Base-by-base conservation (phyloP, 2,113 vertebrate species). In the Anser brachyrhynchus region DNA sequence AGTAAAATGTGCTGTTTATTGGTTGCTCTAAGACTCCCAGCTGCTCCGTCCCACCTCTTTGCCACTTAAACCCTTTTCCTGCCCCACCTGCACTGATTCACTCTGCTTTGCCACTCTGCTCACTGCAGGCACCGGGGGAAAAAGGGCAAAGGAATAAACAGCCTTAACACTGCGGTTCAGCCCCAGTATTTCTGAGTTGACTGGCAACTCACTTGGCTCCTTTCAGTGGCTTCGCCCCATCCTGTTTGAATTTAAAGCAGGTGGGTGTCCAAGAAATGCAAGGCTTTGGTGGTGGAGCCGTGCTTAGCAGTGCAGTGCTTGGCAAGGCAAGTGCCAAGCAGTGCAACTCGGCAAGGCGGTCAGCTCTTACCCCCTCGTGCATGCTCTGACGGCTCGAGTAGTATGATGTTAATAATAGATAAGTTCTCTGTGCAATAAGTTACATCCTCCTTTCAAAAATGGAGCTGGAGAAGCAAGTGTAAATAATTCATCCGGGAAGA, bases 391-490 rank as follows among this genome's bases (percentile, higher is more conserved):
- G 92, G 77, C 43, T 87, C 49, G 61, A 95, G 92, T 84, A 85
- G 76, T 29, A 23, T 10, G 0, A 41, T 6, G 21, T 95, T 91
- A 96, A 96, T 96, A 92, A 96, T 96, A 93, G 62, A 93, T 74
- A 57, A 86, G n/a, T 82, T 92, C 90, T 80, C 84, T 92, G 41
- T 76, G 91, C 89, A 93, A 18, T 82, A 89, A 94, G 77, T 93
- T 94, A 82, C 33, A 0, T 49, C 61, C 71, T 72, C 52, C 62
- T 93, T 93, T 96, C 91, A 90, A 96, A 96, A 95, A 92, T 20
- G 94, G 86, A 94, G 90, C 94, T 95, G 78, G 72, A 95, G 88
- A 94, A 95, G 52, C 69, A 62, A 77, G 39, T 62, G 43, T 90
- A 79, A 93, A 95, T 95, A 95, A 95, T 93, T 96, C n/a, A 89